These are phyloP conservation scores for Bovichtus diacanthus DNA, from an alignment of 2,797 vertebrate genomes.

Conservation along the genomic window DNA sequence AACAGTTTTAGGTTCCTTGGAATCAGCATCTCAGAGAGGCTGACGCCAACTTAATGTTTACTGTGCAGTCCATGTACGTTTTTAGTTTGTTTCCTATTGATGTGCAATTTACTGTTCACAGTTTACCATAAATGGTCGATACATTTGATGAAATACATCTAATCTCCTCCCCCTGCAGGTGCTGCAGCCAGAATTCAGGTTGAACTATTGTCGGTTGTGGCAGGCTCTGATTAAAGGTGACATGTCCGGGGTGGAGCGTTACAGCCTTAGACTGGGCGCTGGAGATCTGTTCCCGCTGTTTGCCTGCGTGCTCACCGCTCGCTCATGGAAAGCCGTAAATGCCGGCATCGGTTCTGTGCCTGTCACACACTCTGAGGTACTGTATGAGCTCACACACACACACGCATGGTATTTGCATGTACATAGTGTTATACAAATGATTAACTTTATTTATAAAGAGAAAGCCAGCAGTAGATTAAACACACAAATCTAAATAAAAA, in stretches of 20 bases:
- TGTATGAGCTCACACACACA: constrained; percentile 8
- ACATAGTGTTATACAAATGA: background rate
- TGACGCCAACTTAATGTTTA: no score
- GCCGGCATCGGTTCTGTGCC: constrained; percentile 89
- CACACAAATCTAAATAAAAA: no score
- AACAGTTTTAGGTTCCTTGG: no score
- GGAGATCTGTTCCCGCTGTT: constrained; percentile 94
- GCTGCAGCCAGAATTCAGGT: constrained; percentile 90
- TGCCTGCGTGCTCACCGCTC: constrained; percentile 93
- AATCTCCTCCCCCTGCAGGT: constrained; percentile 73
- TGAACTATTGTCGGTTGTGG: constrained; percentile 96
- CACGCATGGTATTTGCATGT: background rate
- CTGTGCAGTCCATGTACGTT: no score
- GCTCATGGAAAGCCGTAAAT: constrained; percentile 93
- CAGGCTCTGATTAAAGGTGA: constrained; percentile 92
- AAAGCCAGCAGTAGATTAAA: no score
- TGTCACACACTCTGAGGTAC: constrained; percentile 88
- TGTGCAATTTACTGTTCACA: background rate
- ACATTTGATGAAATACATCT: background rate
- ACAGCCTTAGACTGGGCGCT: constrained; percentile 90
- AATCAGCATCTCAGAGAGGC: no score
- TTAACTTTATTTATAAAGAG: background rate
- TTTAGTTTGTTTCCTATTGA: no score
- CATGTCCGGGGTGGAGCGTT: constrained; percentile 89
- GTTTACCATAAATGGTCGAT: background rate